phyloP scores from a whole-genome alignment of 2,797 vertebrate genomes.

The Sorex maritimensis region DNA sequence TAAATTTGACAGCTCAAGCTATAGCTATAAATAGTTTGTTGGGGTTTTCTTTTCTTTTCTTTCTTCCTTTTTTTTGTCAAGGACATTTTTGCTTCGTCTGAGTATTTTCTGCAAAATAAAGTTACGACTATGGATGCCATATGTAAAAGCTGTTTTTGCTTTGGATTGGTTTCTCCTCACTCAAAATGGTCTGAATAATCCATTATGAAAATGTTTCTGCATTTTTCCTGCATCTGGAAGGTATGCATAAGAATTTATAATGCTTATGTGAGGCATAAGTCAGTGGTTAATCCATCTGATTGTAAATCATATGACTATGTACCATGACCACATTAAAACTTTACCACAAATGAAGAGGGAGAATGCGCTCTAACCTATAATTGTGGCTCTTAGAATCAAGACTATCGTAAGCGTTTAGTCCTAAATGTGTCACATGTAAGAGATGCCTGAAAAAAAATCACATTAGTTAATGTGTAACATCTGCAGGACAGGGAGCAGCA shows the following conservation, averaged over 20 bases:
- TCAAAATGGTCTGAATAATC: conserved; percentile 72
- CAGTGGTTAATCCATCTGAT: conserved; percentile 81
- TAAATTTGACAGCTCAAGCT: conserved; percentile 84
- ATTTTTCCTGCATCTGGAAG: conserved; percentile 86
- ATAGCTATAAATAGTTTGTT: conserved; percentile 87
- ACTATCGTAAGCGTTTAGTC: conserved; percentile 63
- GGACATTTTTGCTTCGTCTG: conserved; percentile 77
- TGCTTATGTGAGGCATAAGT: conserved; percentile 80
- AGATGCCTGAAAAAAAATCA: conserved; percentile 80
- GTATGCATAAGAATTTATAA: conserved; percentile 82
- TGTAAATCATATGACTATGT: conserved; percentile 81
- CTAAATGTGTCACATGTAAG: conserved; percentile 75
- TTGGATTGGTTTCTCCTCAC: conserved; percentile 39
- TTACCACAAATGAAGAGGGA: conserved; percentile 79
- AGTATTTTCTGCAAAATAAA: conserved; percentile 71
- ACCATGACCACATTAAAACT: conserved; percentile 87
- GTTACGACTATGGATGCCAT: conserved; percentile 73
- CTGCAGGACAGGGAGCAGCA: conserved; percentile 42
- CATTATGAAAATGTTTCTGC: conserved; percentile 75
- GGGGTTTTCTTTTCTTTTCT: conserved; percentile 55
- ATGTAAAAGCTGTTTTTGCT: conserved; percentile 82
- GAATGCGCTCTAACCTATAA: conserved; percentile 81
- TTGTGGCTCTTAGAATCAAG: conserved; percentile 82
- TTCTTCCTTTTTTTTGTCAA: conserved; percentile 27
- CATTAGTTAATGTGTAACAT: conserved; percentile 82